Evolutionary conservation across 2,113 vertebrate species (phyloP).

Genomic region (Dasyornis broadbenti): DNA sequence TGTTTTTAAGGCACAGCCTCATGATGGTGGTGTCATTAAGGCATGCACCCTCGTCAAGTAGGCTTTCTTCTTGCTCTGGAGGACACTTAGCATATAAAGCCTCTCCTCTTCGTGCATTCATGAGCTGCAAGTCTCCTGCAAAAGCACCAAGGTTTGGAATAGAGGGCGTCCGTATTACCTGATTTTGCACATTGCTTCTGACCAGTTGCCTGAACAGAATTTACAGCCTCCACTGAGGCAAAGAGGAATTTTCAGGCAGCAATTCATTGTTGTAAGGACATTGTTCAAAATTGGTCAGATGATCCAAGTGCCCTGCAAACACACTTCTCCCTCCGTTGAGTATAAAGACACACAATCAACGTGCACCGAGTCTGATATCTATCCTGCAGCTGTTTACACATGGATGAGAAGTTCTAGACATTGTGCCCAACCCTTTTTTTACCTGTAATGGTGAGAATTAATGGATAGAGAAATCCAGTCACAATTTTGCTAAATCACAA

Average conservation of each 20-base stretch:
- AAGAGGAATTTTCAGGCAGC: neutral
- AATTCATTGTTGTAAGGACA: accelerated
- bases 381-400: neutral
- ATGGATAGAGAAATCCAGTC: neutral
- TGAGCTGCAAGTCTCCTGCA: neutral
- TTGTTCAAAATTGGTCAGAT: neutral
- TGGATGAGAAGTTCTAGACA: neutral
- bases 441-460: neutral
- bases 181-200: neutral
- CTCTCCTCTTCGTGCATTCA: neutral
- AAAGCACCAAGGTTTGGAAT: neutral
- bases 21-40: neutral
- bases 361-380: neutral
- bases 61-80: neutral
- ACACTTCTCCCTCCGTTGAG: accelerated
- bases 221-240: neutral
- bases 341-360: neutral
- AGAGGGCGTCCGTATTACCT: neutral
- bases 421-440: accelerated
- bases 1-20: neutral
- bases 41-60: neutral
- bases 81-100: neutral
- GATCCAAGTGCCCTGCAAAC: neutral
- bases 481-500: neutral
- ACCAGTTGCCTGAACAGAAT: neutral